Conservation (phyloP, 2,113 vertebrate species). For the Gambusia affinis region DNA sequence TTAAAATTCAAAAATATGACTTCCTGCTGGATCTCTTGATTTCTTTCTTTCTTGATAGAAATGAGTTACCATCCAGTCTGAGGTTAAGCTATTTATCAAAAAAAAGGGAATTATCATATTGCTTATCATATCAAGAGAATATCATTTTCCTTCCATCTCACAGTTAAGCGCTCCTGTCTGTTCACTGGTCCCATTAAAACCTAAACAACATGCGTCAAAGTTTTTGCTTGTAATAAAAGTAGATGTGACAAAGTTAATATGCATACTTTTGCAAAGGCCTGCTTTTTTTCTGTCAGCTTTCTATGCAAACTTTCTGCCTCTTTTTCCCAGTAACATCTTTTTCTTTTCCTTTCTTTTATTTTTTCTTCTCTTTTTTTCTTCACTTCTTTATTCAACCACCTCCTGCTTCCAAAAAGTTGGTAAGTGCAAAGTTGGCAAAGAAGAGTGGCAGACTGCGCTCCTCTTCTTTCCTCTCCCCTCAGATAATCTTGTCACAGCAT, state of each 20-base stretch:
- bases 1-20: no score
- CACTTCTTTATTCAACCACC: conserved; percentile 34
- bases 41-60: no score
- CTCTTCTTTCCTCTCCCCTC: conserved; percentile 48
- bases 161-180: neutral
- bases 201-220: neutral
- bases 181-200: neutral
- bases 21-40: no score
- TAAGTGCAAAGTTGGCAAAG: conserved; percentile 57
- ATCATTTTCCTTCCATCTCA: neutral
- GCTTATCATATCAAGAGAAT: no score
- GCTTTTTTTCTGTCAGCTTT: conserved; percentile 4
- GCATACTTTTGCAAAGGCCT: no score
- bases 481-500: conserved; percentile 47
- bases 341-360: conserved; percentile 14
- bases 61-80: no score
- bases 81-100: neutral
- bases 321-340: conserved; percentile 40
- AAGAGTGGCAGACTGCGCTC: conserved; percentile 32
- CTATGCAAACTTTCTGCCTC: conserved; percentile 4
- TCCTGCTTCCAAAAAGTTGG: conserved; percentile 63
- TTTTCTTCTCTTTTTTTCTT: neutral
- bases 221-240: neutral
- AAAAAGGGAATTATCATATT: neutral
- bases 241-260: neutral